These are phyloP conservation scores for Crypturellus tataupa DNA, from an alignment of 2,797 vertebrate genomes.

Conservation along the genomic window DNA sequence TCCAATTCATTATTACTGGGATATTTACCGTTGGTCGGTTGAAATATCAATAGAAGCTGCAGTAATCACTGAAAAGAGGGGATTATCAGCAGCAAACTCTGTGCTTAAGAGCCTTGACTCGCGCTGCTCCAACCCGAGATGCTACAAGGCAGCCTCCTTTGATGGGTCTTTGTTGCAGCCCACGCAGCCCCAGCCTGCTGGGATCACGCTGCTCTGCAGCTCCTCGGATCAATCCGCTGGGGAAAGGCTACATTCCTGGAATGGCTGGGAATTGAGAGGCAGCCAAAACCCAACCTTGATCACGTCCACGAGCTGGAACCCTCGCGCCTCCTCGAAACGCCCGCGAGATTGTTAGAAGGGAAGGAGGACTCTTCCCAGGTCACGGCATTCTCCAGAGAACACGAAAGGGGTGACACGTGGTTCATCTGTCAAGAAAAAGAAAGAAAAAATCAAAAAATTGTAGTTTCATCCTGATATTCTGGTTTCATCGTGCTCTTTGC, in stretches of 20 bases:
- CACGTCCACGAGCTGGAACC: neutral
- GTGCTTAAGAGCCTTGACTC: neutral
- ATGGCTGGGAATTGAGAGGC: neutral
- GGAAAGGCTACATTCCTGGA: neutral
- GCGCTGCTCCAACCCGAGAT: neutral
- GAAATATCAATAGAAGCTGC: neutral
- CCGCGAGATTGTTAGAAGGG: neutral
- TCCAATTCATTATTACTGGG: neutral
- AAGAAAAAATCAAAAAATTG: neutral
- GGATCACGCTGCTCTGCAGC: neutral
- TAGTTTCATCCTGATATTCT: neutral
- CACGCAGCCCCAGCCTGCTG: neutral
- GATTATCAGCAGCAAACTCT: neutral
- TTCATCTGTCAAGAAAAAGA: neutral
- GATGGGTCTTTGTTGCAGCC: neutral
- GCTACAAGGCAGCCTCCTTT: neutral
- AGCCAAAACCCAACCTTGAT: neutral
- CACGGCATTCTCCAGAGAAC: neutral
- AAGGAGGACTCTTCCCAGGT: neutral
- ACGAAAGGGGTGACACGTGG: neutral
- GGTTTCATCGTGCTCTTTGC: neutral
- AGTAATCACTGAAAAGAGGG: neutral
- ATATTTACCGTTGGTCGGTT: neutral
- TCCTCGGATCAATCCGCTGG: neutral
- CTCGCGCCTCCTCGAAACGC: neutral